Percentiles rank a stretch among this genome's conserved stretches.
These are phyloP conservation scores for Drosophila borborema DNA, from an alignment of 2,888 invertebrate genomes.

Conservation along the genomic window DNA sequence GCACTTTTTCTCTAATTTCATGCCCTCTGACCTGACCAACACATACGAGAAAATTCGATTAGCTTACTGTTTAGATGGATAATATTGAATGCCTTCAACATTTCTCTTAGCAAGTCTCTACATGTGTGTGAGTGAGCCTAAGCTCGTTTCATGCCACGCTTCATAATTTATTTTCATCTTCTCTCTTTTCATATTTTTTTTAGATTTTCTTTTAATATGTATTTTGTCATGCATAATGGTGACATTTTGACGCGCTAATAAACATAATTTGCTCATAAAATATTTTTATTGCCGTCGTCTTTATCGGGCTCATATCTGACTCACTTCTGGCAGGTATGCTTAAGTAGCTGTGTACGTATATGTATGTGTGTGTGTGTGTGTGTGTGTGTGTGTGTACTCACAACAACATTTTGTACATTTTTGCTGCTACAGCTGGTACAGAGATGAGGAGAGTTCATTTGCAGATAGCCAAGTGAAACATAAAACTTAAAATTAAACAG, in stretches of 20 bases:
- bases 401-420: conserved; percentile 20
- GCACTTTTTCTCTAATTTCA: too few species aligned
- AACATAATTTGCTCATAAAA: conserved; percentile 80
- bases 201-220: conserved; percentile 64
- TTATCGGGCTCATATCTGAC: conserved; percentile 59
- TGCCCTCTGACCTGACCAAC: conserved; percentile 22
- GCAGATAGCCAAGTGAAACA: conserved; percentile 54
- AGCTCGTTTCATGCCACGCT: conserved; percentile 42
- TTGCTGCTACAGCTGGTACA: conserved; percentile 21
- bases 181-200: conserved; percentile 1
- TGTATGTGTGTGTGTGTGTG: conserved; percentile 4
- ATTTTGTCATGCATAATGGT: conserved; percentile 74
- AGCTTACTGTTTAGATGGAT: conserved; percentile 16
- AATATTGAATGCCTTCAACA: conserved; percentile 29
- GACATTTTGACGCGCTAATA: conserved; percentile 80
- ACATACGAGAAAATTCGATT: conserved; percentile 10
- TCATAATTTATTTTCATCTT: conserved; percentile 52
- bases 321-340: conserved; percentile 53
- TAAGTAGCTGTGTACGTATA: conserved; percentile 17
- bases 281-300: conserved; percentile 73
- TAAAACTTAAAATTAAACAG: conserved; percentile 53
- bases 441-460: conserved; percentile 46
- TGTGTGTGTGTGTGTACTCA: background rate
- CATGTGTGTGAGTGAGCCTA: conserved; percentile 2
- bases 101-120: background rate